Conservation (phyloP, 2,888 invertebrate genomes). For the Noctua fimbriata region DNA sequence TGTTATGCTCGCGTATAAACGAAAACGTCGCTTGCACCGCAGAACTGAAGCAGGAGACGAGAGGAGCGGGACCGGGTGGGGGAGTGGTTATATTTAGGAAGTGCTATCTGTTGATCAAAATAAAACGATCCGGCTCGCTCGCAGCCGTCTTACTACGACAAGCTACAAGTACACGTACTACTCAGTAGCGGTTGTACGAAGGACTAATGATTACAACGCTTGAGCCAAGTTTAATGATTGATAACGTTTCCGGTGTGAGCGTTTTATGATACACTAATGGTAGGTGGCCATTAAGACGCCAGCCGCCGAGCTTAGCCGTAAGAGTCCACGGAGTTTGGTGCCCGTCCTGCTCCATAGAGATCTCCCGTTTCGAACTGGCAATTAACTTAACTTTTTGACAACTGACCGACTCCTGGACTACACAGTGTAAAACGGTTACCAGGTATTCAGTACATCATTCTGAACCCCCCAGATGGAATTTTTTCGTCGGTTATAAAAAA, state of each 20-base stretch:
- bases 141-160: background rate
- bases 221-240: slow-evolving; percentile 4
- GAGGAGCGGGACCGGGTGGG: background rate
- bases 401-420: background rate
- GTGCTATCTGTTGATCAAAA: slow-evolving; percentile 71
- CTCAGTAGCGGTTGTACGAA: background rate
- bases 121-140: slow-evolving; percentile 61
- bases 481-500: too few relatives aligned
- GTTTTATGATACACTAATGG: slow-evolving; percentile 3
- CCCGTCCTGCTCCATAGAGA: background rate
- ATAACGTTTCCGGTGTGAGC: background rate
- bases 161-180: background rate
- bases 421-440: too few relatives aligned
- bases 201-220: background rate
- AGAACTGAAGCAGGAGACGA: slow-evolving; percentile 15
- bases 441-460: too few relatives aligned
- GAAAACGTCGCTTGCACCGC: slow-evolving; percentile 2
- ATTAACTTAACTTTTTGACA: too few relatives aligned
- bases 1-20: background rate
- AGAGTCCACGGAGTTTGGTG: background rate
- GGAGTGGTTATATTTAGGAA: slow-evolving; percentile 70
- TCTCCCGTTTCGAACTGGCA: background rate
- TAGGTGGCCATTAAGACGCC: background rate
- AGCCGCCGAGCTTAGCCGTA: background rate
- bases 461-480: too few relatives aligned